phyloP scores from a whole-genome alignment of 1,140 invertebrate species.

The Drosophila obscura region DNA sequence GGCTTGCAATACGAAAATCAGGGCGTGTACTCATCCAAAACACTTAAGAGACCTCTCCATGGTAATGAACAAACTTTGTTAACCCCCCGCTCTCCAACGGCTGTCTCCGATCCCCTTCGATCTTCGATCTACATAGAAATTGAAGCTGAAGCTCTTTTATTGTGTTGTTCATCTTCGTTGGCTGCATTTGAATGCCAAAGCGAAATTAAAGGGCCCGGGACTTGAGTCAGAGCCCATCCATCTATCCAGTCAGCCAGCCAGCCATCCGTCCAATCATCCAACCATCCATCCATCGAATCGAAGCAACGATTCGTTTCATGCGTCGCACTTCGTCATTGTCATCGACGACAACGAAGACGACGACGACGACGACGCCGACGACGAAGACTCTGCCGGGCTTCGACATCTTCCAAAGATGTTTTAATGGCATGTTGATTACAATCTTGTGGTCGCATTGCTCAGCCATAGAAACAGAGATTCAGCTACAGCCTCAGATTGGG shows the following conservation, averaged over 20 bases:
- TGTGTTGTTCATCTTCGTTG: conserved; percentile 61
- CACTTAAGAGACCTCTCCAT: conserved; percentile 65
- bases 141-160: conserved; percentile 1
- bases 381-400: conserved; percentile 25
- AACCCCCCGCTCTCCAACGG: background rate
- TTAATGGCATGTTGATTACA: conserved; percentile 83
- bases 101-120: background rate
- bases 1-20: conserved; percentile 62
- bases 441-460: conserved; percentile 70
- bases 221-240: conserved; percentile 10
- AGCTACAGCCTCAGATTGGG: background rate
- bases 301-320: conserved; percentile 68
- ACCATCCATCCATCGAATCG: conserved; percentile 19
- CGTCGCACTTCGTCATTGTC: conserved; percentile 72
- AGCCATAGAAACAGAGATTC: background rate
- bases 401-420: conserved; percentile 77
- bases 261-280: conserved; percentile 41
- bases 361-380: conserved; percentile 45
- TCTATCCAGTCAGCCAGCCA: conserved; percentile 26
- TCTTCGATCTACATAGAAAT: too few species aligned
- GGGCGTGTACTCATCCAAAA: conserved; percentile 82
- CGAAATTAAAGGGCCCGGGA: conserved; percentile 64
- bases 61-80: conserved; percentile 77
- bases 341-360: conserved; percentile 58
- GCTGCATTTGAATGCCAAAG: conserved; percentile 80